phyloP scores from a whole-genome alignment of 1,140 invertebrate genomes.

The Pseudomyrmex pallidus region DNA sequence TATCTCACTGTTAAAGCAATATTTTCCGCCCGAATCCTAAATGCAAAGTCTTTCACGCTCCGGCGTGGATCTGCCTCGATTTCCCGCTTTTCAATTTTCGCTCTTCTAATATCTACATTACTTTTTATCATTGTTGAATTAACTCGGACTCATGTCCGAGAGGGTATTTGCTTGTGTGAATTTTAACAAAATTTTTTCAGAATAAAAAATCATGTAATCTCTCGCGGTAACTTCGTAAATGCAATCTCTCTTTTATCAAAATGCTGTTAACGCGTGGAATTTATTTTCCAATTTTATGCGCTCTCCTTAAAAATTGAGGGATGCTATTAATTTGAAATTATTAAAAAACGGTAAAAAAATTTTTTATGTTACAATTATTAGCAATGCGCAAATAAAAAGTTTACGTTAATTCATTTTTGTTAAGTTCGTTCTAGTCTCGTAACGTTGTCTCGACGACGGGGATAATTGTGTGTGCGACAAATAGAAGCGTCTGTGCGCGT shows the following conservation, averaged over 20 bases:
- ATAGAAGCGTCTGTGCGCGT: not conserved
- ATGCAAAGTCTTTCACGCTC: conserved; percentile 24
- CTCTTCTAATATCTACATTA: not conserved
- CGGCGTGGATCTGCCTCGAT: not conserved
- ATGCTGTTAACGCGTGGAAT: not conserved
- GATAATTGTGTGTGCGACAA: not conserved
- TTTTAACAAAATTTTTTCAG: not conserved
- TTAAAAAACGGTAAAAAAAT: not conserved
- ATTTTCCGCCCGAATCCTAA: conserved; percentile 40
- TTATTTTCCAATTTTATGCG: not conserved
- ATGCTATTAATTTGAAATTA: conserved; percentile 5
- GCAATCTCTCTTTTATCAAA: not conserved
- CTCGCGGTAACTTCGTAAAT: not conserved
- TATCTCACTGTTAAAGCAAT: conserved; percentile 64
- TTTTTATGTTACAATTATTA: not conserved
- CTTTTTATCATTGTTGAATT: not conserved
- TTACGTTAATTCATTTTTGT: not conserved
- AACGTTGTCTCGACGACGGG: not conserved
- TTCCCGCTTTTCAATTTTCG: not conserved
- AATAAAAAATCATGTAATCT: too few species aligned
- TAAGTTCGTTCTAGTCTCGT: not conserved
- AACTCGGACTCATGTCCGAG: not conserved
- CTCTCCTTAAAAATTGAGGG: too few species aligned
- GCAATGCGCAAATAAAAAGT: not conserved
- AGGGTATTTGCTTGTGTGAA: not conserved